phyloP scores from a whole-genome alignment of 23 tunicate species.

The Trididemnum nubilum region DNA sequence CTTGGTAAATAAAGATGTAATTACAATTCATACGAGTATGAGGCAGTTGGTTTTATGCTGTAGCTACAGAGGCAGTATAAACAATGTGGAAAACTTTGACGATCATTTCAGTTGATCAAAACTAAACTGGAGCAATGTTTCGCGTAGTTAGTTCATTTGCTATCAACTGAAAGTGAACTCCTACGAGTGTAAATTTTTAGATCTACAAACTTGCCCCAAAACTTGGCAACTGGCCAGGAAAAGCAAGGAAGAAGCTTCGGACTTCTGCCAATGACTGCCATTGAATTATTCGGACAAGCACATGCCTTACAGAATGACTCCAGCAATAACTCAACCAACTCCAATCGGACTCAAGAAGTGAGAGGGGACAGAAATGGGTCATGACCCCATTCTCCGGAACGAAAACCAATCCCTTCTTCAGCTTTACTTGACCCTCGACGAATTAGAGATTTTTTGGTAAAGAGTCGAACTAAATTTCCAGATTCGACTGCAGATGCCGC shows the following conservation, averaged over 20 bases:
- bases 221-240: neutral
- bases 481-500: neutral
- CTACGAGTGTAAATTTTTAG: no score
- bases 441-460: neutral
- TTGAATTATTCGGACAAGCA: conserved; percentile 60
- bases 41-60: no score
- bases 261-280: conserved; percentile 40
- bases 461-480: conserved; percentile 15
- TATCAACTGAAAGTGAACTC: no score
- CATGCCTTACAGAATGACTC: conserved; percentile 46
- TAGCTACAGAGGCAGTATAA: no score
- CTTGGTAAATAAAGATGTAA: no score
- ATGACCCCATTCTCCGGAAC: conserved; percentile 17
- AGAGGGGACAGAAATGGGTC: neutral
- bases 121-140: no score
- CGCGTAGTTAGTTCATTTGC: no score
- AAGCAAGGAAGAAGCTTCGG: neutral
- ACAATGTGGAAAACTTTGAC: no score
- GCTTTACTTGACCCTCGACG: conserved; percentile 25
- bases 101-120: no score
- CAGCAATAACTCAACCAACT: neutral
- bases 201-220: neutral
- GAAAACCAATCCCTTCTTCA: conserved; percentile 13
- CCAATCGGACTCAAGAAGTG: no score
- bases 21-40: no score